A percentile compares a stretch with the other conserved stretches of the same genome.
Evolutionary conservation across 2,888 invertebrate genomes (phyloP).

Genomic region (Uloborus plumipes): DNA sequence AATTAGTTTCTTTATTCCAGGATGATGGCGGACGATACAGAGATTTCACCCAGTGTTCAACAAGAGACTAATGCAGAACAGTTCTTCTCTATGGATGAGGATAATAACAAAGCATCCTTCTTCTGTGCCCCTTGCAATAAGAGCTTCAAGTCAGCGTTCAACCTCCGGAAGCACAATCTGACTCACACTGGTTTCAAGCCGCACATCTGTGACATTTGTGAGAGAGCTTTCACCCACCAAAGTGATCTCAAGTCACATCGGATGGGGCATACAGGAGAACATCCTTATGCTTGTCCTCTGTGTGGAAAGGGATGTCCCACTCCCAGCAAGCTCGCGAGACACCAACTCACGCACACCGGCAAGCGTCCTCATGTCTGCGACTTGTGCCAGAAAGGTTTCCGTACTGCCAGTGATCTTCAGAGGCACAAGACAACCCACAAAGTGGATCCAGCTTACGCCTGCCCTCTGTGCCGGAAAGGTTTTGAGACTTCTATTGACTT

Average conservation of each 20-base stretch:
- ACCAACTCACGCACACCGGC: conserved; percentile 22
- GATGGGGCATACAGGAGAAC: conserved; percentile 7
- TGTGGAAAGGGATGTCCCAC: conserved; percentile 18
- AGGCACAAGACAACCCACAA: conserved; percentile 15
- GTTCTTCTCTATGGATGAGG: background rate
- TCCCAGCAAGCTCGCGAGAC: conserved; percentile 11
- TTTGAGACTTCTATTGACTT: conserved; percentile 6
- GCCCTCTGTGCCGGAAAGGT: conserved; percentile 8
- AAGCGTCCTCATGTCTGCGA: conserved; percentile 16
- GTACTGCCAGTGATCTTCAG: conserved; percentile 9
- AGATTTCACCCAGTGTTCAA: too few relatives aligned
- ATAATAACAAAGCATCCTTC: background rate
- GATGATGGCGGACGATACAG: too few relatives aligned
- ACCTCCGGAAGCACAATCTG: conserved; percentile 13
- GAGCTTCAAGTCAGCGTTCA: conserved; percentile 2
- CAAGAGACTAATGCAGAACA: background rate
- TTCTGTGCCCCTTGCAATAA: conserved; percentile 15
- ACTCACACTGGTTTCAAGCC: conserved; percentile 7
- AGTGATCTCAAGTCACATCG: conserved; percentile 17
- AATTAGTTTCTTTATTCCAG: too few relatives aligned
- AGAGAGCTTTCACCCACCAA: background rate
- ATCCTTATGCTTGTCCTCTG: conserved; percentile 3
- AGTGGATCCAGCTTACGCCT: background rate
- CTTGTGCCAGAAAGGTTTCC: conserved; percentile 17
- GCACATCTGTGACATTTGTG: conserved; percentile 11